These are phyloP conservation scores for Temnothorax nylanderi DNA, from an alignment of 1,140 invertebrate species.

Conservation along the genomic window DNA sequence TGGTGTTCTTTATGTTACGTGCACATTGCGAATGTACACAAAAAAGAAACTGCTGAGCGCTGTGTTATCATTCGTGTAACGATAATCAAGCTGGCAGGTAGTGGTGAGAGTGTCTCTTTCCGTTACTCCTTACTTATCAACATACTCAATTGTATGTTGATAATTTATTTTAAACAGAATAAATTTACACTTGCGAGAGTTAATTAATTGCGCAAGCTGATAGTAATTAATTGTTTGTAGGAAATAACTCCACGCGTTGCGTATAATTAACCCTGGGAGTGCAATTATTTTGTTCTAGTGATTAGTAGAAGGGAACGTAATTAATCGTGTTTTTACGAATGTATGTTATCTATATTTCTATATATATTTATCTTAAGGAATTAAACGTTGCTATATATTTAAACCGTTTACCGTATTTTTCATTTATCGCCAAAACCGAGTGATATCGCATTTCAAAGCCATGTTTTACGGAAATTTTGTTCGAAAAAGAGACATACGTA, in stretches of 20 bases:
- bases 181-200: neutral
- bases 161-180: neutral
- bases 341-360: neutral
- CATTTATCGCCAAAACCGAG: neutral
- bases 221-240: neutral
- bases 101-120: neutral
- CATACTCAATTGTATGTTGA: neutral
- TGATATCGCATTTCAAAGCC: neutral
- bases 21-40: neutral
- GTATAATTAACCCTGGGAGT: neutral
- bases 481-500: neutral
- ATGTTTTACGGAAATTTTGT: conserved; percentile 15
- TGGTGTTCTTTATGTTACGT: neutral
- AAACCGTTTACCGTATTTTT: conserved; percentile 1
- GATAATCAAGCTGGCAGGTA: neutral
- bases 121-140: neutral
- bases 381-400: neutral
- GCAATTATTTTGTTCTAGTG: neutral
- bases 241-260: neutral
- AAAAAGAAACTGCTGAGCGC: neutral
- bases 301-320: neutral
- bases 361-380: neutral
- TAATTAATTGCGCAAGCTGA: neutral
- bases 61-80: neutral
- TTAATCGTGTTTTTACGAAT: neutral